These are phyloP conservation scores for Tiaroga cobitis DNA, from an alignment of 2,797 vertebrate species.

Conservation along the genomic window DNA sequence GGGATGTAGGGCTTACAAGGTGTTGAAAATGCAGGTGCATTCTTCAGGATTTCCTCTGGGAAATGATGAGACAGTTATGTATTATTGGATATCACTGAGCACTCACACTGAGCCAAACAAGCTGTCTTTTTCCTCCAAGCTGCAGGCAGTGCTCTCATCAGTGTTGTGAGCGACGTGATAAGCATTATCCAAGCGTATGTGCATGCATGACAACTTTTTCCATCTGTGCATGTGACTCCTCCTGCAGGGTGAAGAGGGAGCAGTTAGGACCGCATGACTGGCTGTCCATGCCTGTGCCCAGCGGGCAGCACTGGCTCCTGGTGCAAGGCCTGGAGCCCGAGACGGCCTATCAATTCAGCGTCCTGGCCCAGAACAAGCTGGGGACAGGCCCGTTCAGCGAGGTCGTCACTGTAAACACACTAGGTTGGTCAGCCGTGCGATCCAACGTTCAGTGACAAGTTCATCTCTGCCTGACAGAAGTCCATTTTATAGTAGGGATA, in stretches of 20 bases:
- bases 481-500: not conserved
- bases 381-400: constrained; percentile 96
- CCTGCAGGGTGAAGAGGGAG: constrained; percentile 84
- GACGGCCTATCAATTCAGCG: constrained; percentile 92
- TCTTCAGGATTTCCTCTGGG: constrained; percentile 18
- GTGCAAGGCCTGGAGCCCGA: constrained; percentile 88
- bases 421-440: constrained; percentile 70
- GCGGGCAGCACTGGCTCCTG: constrained; percentile 81
- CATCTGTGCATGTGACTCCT: constrained; percentile 51
- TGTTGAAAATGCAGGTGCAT: constrained; percentile 15
- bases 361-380: constrained; percentile 94
- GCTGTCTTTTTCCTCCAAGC: constrained; percentile 48
- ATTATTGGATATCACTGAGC: constrained; percentile 36
- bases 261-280: constrained; percentile 89
- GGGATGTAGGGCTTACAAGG: not conserved
- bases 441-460: not conserved
- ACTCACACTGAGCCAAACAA: constrained; percentile 49
- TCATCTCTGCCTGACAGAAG: not conserved
- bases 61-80: constrained; percentile 33
- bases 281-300: constrained; percentile 85
- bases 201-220: constrained; percentile 37
- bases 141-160: constrained; percentile 50
- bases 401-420: constrained; percentile 90
- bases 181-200: constrained; percentile 44
- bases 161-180: constrained; percentile 33